Conservation (phyloP, 2,113 vertebrate genomes). For the zebrafish (Danio rerio) region DNA sequence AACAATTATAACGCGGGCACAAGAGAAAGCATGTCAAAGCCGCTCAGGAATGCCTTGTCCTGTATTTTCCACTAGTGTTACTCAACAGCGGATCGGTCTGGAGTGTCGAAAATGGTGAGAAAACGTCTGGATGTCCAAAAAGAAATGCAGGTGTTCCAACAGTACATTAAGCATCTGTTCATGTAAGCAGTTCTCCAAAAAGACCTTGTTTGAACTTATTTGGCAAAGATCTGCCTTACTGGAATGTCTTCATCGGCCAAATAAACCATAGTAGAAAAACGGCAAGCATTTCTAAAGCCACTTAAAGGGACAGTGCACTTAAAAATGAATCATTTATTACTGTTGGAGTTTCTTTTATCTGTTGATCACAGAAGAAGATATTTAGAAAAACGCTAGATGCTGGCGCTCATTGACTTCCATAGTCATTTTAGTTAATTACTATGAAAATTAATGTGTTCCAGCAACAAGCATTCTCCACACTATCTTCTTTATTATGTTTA, state of each 20-base stretch:
- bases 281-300: background rate
- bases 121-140: background rate
- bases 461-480: too few relatives aligned
- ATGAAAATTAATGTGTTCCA: too few relatives aligned
- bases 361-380: too few relatives aligned
- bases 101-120: background rate
- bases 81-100: conserved; percentile 3
- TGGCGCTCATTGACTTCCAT: too few relatives aligned
- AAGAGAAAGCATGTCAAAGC: background rate
- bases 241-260: background rate
- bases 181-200: background rate
- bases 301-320: background rate
- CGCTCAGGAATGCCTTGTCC: conserved; percentile 38
- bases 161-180: background rate
- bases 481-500: too few relatives aligned
- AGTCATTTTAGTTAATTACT: too few relatives aligned
- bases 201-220: background rate
- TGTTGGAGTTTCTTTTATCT: too few relatives aligned
- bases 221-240: background rate
- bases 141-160: background rate
- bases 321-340: too few relatives aligned
- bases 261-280: background rate
- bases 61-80: conserved; percentile 36
- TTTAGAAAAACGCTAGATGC: too few relatives aligned
- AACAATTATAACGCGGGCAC: background rate